Conservation (phyloP, 2,888 invertebrate genomes). For the Cartodere bifasciata region DNA sequence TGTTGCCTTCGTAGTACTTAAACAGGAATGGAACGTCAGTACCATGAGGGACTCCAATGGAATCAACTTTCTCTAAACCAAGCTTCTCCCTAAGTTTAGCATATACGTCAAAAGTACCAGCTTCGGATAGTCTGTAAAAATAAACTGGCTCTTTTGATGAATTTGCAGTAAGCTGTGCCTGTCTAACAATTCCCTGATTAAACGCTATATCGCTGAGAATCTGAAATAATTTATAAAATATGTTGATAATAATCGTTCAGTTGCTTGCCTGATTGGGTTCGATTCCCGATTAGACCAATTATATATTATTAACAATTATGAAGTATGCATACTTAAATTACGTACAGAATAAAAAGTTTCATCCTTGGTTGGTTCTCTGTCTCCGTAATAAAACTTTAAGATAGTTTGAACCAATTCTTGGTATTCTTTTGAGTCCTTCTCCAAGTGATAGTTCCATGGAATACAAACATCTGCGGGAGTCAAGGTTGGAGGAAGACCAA, state of each 20-base stretch:
- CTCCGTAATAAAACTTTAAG: conserved; percentile 24
- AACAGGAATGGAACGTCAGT: conserved; percentile 22
- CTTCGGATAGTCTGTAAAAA: conserved; percentile 25
- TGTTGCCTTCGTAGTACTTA: conserved; percentile 19
- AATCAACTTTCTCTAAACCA: conserved; percentile 8
- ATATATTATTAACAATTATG: no score
- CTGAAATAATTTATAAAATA: not conserved
- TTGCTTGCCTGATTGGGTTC: no score
- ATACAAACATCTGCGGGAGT: conserved; percentile 18
- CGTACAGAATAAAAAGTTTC: no score
- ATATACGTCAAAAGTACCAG: no score
- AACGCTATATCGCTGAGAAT: conserved; percentile 19
- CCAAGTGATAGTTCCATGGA: conserved; percentile 20
- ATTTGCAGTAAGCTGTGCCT: conserved; percentile 19
- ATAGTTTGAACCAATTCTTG: conserved; percentile 19
- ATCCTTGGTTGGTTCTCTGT: conserved; percentile 16
- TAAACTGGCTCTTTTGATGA: conserved; percentile 23
- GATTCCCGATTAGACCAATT: no score
- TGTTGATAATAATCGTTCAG: no score
- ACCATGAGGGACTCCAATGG: conserved; percentile 21
- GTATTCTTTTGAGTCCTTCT: conserved; percentile 18
- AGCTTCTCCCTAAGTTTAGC: no score
- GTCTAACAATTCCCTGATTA: conserved; percentile 18
- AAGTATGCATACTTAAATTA: no score
- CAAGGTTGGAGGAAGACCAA: conserved; percentile 12